Percentiles rank a stretch among this genome's conserved stretches.
phyloP scores from a whole-genome alignment of 1,140 invertebrate genomes.

The Zaprionus gabonicus region DNA sequence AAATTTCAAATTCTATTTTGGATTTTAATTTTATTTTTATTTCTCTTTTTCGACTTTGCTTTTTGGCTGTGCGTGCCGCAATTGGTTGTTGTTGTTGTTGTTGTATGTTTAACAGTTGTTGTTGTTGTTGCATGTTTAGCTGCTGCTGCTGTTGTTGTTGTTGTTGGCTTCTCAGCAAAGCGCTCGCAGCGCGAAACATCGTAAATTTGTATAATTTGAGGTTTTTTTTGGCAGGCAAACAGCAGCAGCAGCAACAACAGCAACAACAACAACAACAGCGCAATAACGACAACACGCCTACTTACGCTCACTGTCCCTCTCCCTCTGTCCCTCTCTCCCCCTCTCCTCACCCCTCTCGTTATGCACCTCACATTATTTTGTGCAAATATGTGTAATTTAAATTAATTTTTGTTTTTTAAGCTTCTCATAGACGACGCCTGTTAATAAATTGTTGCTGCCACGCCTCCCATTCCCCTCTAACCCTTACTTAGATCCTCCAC shows the following conservation, averaged over 20 bases:
- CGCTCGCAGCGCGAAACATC: slow-evolving; percentile 45
- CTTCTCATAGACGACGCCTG: slow-evolving; percentile 50
- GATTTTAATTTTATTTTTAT: slow-evolving; percentile 32
- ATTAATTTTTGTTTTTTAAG: slow-evolving; percentile 62
- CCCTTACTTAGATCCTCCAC: background rate
- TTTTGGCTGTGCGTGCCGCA: slow-evolving; percentile 16
- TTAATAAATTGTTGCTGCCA: slow-evolving; percentile 53
- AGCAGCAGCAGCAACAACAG: slow-evolving; percentile 8
- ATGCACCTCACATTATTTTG: slow-evolving; percentile 46
- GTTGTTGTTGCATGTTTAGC: background rate
- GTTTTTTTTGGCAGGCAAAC: slow-evolving; percentile 39
- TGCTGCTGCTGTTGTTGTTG: slow-evolving; percentile 18
- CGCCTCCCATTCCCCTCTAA: background rate
- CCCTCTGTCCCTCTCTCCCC: background rate
- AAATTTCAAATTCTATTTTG: slow-evolving; percentile 33
- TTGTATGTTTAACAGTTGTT: background rate
- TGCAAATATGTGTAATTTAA: slow-evolving; percentile 61
- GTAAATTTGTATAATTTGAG: slow-evolving; percentile 59
- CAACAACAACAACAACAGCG: background rate
- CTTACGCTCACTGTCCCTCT: background rate
- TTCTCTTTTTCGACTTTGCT: slow-evolving; percentile 30
- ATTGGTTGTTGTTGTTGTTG: slow-evolving; percentile 12
- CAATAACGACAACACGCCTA: slow-evolving; percentile 25
- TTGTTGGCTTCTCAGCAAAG: slow-evolving; percentile 36
- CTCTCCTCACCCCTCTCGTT: background rate